Evolutionary conservation across 92 coral and sea anemone genomes (phyloP).

Genomic region (Porites rus): DNA sequence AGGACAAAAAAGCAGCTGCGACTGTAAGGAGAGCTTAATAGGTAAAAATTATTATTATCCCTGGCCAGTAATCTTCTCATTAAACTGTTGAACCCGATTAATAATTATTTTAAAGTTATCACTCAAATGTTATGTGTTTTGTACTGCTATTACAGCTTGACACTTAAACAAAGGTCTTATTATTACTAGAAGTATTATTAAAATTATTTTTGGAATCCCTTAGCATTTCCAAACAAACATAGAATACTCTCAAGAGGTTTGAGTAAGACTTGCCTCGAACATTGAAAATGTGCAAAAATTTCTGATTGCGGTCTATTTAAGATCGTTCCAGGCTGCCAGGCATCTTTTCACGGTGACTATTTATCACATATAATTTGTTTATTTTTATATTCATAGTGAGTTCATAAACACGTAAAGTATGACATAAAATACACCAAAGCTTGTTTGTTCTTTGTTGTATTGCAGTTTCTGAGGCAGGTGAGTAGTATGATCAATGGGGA

Average conservation of each 20-base stretch:
- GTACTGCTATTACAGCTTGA: neutral
- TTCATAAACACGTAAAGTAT: neutral
- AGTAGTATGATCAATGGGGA: neutral
- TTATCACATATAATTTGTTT: neutral
- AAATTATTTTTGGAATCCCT: neutral
- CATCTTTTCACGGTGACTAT: neutral
- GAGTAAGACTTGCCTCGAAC: neutral
- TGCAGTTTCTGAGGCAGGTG: neutral
- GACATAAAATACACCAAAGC: neutral
- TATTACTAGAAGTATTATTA: neutral
- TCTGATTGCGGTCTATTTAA: neutral
- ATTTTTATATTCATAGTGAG: neutral
- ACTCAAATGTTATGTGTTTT: neutral
- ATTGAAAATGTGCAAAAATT: neutral
- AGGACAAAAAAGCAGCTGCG: no score
- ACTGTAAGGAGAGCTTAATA: no score
- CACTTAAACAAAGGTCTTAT: no score
- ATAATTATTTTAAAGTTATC: no score
- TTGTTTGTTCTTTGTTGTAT: no score
- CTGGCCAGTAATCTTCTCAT: no score
- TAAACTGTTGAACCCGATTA: no score
- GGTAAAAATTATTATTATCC: no score
- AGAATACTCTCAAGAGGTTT: neutral
- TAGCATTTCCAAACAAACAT: neutral
- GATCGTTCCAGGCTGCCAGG: neutral